A percentile compares a stretch with the other conserved stretches of the same genome.
Conservation (phyloP, 2,113 vertebrate genomes). For the Gila orcuttii region DNA sequence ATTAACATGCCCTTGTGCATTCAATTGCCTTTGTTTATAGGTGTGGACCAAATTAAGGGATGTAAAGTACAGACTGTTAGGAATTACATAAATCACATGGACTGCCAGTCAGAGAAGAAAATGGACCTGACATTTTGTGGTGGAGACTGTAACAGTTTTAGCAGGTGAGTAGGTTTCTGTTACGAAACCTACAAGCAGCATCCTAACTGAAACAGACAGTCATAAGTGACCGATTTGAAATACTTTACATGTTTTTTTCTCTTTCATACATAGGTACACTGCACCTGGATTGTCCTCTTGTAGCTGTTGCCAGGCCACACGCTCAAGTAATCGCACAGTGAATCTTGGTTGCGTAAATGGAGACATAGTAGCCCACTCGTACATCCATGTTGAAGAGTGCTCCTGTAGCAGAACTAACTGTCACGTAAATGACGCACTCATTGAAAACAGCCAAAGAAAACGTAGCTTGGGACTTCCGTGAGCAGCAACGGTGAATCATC, state of each 20-base stretch:
- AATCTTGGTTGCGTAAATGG: constrained; percentile 77
- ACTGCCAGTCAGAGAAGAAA: constrained; percentile 72
- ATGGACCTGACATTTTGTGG: constrained; percentile 83
- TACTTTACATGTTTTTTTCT: not conserved
- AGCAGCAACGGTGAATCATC: constrained; percentile 7
- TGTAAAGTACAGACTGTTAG: constrained; percentile 65
- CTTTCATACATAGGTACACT: constrained; percentile 80
- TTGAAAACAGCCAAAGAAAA: constrained; percentile 43
- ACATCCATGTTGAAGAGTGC: constrained; percentile 85
- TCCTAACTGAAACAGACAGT: not conserved
- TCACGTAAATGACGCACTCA: not conserved
- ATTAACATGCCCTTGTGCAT: not conserved
- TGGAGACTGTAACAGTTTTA: constrained; percentile 85
- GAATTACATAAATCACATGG: constrained; percentile 58
- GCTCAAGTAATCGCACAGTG: constrained; percentile 65
- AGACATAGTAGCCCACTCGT: constrained; percentile 63
- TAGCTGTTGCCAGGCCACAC: constrained; percentile 84
- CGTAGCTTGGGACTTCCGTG: constrained; percentile 49
- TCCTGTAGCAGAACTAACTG: constrained; percentile 77
- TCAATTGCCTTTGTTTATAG: constrained; percentile 56
- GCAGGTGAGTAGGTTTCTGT: constrained; percentile 75
- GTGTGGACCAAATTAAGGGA: constrained; percentile 69
- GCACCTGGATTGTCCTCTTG: constrained; percentile 73
- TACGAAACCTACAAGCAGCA: not conserved
- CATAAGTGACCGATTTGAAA: not conserved